Evolutionary conservation across 2,888 invertebrate genomes (phyloP).

Genomic region (Ommatoiulus sabulosus): DNA sequence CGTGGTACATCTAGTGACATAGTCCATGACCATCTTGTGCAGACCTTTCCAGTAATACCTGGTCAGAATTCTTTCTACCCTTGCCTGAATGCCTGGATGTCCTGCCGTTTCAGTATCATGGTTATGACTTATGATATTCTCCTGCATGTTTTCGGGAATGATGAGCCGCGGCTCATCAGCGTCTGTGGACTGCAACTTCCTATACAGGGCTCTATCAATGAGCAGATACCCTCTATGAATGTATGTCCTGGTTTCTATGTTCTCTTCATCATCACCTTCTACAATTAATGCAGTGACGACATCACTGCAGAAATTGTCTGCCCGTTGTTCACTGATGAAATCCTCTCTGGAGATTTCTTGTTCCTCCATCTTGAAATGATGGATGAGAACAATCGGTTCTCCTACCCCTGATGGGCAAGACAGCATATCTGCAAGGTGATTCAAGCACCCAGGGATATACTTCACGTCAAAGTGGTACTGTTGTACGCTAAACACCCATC

Average conservation of each 20-base stretch:
- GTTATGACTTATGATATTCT: background rate
- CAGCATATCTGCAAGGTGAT: background rate
- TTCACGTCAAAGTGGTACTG: background rate
- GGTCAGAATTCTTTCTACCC: background rate
- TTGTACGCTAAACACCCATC: background rate
- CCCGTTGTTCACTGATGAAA: background rate
- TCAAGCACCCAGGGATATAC: background rate
- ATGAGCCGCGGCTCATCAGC: background rate
- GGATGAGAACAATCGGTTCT: background rate
- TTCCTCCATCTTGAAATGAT: background rate
- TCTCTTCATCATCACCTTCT: background rate
- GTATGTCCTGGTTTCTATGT: background rate
- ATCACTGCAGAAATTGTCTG: background rate
- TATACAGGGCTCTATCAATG: background rate
- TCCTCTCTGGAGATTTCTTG: background rate
- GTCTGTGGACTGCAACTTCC: background rate
- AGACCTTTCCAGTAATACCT: background rate
- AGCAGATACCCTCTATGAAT: background rate
- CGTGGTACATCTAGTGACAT: background rate
- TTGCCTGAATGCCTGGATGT: background rate
- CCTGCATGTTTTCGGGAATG: background rate
- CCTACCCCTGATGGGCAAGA: background rate
- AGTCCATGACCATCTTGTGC: background rate
- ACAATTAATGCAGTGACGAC: background rate
- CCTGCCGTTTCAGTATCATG: background rate